These are phyloP conservation scores for Tapirus indicus DNA, from an alignment of 2,797 vertebrate species.

Conservation along the genomic window DNA sequence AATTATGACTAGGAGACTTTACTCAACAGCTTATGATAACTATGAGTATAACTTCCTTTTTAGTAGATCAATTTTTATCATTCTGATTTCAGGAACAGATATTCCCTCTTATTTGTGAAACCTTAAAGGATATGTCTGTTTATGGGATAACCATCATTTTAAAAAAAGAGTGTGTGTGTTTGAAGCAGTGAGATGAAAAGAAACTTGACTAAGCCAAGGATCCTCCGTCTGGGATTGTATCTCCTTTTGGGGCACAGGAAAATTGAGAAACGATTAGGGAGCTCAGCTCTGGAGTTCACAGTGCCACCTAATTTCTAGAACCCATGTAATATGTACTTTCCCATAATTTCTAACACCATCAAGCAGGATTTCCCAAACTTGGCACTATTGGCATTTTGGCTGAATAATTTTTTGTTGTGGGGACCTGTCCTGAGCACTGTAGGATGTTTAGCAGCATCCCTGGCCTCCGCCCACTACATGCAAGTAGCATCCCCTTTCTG, in stretches of 20 bases:
- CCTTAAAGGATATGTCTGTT: neutral
- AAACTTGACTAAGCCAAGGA: neutral
- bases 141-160: neutral
- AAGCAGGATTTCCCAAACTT: neutral
- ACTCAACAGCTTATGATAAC: slow-evolving; percentile 55
- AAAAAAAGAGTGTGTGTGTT: neutral
- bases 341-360: neutral
- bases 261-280: neutral
- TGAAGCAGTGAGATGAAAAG: neutral
- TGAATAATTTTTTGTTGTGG: neutral
- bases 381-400: neutral
- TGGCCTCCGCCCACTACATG: neutral
- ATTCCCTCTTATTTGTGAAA: neutral
- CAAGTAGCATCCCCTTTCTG: accelerated
- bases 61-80: neutral
- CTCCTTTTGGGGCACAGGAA: neutral
- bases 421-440: neutral
- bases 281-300: neutral
- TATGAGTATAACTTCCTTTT: slow-evolving; percentile 54
- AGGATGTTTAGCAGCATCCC: neutral
- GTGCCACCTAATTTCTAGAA: neutral
- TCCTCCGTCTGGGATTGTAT: neutral
- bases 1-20: neutral
- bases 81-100: neutral
- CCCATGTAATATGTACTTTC: neutral